Base-by-base conservation (phyloP, 2,888 invertebrate genomes). In the Pterostichus madidus region DNA sequence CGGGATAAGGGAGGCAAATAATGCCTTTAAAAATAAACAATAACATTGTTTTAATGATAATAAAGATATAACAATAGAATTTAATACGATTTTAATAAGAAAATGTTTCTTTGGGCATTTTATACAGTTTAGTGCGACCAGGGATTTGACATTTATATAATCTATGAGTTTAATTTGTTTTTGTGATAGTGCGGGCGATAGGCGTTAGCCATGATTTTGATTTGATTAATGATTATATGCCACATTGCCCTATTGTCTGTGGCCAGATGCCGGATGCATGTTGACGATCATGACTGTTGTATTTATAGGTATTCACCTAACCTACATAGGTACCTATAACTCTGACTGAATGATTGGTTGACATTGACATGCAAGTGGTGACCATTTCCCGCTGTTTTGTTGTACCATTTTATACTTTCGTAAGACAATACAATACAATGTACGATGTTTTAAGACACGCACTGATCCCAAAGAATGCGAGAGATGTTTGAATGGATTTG, bases 21-120 rank as follows among this genome's bases (percentile, higher is more conserved):
- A 87, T 87, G 86, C 85, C 84, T 88, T 85, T 85, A 86, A 88
- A 87, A 87, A 88, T 88, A 89, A 86, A 89, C 87, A 89, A 88
- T 88, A 89, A 89, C 85, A 87, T 88, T 88, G 86, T 88, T 89
- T 88, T 88, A 88, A 87, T 87, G 88, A 88, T 88, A 87, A 88
- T 87, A 87, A 87, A 87, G 86, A 86, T 88, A 87, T 89, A 89
- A 89, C 87, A 87, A 89, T 89, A 89, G 89, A 87, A 88, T 89
- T 89, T 89, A 89, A 89, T 89, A 89, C 88, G 87, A 89, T 89
- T 89, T 89, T 89, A 89, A 88, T 89, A 89, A 88, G 85, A 85
- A 85, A 86, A 87, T 83, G 88, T 88, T 89, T 89, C 88, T 89
- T 89, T 89, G 89, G 89, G 89, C 89, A 89, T 89, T 89, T 89